Conservation (phyloP, 1,140 invertebrate genomes). For the Daktulosphaira vitifoliae region DNA sequence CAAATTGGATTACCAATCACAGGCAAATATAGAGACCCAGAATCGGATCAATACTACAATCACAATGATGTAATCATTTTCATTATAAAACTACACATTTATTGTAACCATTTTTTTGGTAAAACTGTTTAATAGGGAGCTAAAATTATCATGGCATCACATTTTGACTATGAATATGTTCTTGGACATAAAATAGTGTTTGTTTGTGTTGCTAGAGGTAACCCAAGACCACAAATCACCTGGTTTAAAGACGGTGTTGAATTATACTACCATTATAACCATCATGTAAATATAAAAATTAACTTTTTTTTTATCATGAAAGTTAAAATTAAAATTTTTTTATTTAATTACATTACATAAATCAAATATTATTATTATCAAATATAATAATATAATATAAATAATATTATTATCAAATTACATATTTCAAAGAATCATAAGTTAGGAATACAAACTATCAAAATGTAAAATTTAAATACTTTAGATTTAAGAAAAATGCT, state of each 20-base stretch:
- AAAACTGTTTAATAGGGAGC: conserved; percentile 46
- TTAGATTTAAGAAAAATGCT: background rate
- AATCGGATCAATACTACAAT: conserved; percentile 79
- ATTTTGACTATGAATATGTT: conserved; percentile 54
- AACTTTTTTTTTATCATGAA: too few species aligned
- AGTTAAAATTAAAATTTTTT: too few species aligned
- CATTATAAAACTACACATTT: background rate
- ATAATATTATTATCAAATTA: too few species aligned
- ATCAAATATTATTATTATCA: too few species aligned
- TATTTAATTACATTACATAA: too few species aligned
- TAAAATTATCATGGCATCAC: conserved; percentile 49
- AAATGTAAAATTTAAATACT: background rate
- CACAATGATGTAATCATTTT: conserved; percentile 63
- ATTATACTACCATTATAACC: conserved; percentile 49
- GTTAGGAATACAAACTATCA: background rate
- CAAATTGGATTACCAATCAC: conserved; percentile 76
- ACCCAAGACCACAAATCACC: conserved; percentile 49
- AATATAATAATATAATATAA: background rate
- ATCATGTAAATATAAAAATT: conserved; percentile 45
- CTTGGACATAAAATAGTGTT: conserved; percentile 53
- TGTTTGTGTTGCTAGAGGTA: conserved; percentile 50
- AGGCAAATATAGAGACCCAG: conserved; percentile 74
- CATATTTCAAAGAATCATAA: too few species aligned
- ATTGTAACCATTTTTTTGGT: background rate
- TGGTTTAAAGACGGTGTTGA: conserved; percentile 54